phyloP scores from a whole-genome alignment of 2,888 invertebrate genomes.

The Zaprionus bogoriensis region DNA sequence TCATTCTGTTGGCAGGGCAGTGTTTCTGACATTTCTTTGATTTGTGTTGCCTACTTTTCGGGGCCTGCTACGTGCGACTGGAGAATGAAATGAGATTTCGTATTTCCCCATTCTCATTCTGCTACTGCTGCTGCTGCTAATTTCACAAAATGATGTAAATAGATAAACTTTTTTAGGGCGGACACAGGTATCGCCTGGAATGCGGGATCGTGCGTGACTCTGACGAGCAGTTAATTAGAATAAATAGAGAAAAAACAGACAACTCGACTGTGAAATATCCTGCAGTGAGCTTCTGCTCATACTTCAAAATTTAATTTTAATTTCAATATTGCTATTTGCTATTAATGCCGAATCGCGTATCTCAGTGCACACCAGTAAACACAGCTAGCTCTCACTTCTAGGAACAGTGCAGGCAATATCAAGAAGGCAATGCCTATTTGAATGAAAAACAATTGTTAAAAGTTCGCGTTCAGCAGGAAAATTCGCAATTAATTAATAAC shows the following conservation, averaged over 20 bases:
- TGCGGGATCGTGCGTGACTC: too few species aligned
- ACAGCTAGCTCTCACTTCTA: too few species aligned
- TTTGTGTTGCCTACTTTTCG: conserved; percentile 62
- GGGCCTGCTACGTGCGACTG: conserved; percentile 35
- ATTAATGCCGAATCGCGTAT: conserved; percentile 46
- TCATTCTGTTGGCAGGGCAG: conserved; percentile 13
- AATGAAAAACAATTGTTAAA: conserved; percentile 37
- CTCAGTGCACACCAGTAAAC: conserved; percentile 38
- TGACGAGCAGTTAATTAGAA: too few species aligned
- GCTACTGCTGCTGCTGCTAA: neutral
- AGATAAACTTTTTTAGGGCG: neutral
- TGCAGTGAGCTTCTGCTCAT: conserved; percentile 10
- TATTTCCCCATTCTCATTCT: neutral
- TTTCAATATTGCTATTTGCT: conserved; percentile 55
- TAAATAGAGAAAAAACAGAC: too few species aligned
- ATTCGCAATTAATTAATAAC: conserved; percentile 57
- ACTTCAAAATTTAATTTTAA: conserved; percentile 53
- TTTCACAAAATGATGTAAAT: conserved; percentile 9
- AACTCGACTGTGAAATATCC: too few species aligned
- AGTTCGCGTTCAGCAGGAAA: conserved; percentile 49
- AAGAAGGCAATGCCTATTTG: conserved; percentile 28
- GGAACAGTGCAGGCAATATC: too few species aligned
- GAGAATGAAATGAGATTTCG: conserved; percentile 10
- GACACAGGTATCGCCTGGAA: neutral
- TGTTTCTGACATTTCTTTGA: conserved; percentile 59